Conservation (phyloP, 1,140 invertebrate species). For the Leptestheria dahalacensis region DNA sequence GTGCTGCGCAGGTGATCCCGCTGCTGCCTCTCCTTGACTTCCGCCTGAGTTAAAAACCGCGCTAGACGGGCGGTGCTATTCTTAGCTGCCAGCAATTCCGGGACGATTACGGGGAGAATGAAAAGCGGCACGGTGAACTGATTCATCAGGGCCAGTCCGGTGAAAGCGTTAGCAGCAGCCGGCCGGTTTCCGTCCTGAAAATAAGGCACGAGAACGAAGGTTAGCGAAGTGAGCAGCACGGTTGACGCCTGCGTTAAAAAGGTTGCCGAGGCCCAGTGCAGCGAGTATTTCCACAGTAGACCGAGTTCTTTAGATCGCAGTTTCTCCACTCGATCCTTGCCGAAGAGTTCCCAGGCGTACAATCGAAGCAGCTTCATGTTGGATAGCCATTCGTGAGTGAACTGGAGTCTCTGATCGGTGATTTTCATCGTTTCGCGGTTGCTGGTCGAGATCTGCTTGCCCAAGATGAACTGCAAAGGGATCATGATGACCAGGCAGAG, state of each 20-base stretch:
- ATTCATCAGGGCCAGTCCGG: conserved; percentile 59
- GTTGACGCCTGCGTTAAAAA: conserved; percentile 57
- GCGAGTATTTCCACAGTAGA: conserved; percentile 51
- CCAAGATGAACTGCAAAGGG: conserved; percentile 52
- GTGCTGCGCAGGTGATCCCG: too few species aligned
- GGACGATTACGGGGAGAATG: conserved; percentile 60
- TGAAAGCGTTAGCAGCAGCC: conserved; percentile 52
- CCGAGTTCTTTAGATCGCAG: conserved; percentile 52
- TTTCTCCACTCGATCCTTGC: conserved; percentile 44
- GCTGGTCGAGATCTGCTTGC: conserved; percentile 51
- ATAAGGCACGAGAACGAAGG: conserved; percentile 46
- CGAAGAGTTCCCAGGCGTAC: conserved; percentile 63
- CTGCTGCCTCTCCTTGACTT: conserved; percentile 31
- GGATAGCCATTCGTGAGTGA: conserved; percentile 61
- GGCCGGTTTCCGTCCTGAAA: conserved; percentile 36
- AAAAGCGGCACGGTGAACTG: conserved; percentile 61
- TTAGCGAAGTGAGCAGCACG: conserved; percentile 52
- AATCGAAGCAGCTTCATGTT: conserved; percentile 68
- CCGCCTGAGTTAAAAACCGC: conserved; percentile 47
- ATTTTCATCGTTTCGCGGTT: conserved; percentile 47
- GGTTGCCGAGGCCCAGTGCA: conserved; percentile 54
- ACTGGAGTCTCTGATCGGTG: conserved; percentile 55
- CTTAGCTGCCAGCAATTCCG: conserved; percentile 33
- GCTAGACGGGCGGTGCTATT: conserved; percentile 47
- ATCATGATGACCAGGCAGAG: conserved; percentile 50